These are phyloP conservation scores for Parnassius mnemosyne DNA, from an alignment of 2,888 invertebrate genomes.

Conservation along the genomic window DNA sequence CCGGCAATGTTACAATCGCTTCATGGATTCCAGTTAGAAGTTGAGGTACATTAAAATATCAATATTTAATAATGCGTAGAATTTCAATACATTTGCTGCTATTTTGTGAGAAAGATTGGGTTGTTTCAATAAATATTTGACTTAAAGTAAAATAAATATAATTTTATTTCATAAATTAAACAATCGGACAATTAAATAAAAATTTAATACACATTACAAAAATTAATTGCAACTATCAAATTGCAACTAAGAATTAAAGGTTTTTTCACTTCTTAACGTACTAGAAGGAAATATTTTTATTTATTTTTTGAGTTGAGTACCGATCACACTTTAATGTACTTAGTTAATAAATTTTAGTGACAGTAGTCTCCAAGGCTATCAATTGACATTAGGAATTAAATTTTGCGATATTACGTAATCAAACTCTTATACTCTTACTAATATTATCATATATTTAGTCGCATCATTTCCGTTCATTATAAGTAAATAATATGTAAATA, in stretches of 20 bases:
- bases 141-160: no score
- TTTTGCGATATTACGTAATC: conserved; percentile 11
- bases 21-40: conserved; percentile 94
- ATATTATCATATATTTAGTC: no score
- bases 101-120: no score
- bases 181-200: no score
- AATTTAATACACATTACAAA: no score
- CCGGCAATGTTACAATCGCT: conserved; percentile 88
- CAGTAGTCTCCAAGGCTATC: conserved; percentile 35
- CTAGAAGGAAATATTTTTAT: background rate
- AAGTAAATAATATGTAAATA: no score
- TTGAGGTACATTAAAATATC: conserved; percentile 67
- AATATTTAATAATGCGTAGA: background rate
- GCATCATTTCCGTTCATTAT: no score
- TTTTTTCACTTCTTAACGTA: background rate
- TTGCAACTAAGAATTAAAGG: no score
- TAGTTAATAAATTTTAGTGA: conserved; percentile 2
- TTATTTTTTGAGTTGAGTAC: background rate
- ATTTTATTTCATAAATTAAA: no score
- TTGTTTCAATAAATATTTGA: no score
- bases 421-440: no score
- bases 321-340: conserved; percentile 1
- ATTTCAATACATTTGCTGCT: background rate
- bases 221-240: no score
- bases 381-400: conserved; percentile 40